These are phyloP conservation scores for Calcarius lapponicus DNA, from an alignment of 2,797 vertebrate genomes.

Conservation along the genomic window DNA sequence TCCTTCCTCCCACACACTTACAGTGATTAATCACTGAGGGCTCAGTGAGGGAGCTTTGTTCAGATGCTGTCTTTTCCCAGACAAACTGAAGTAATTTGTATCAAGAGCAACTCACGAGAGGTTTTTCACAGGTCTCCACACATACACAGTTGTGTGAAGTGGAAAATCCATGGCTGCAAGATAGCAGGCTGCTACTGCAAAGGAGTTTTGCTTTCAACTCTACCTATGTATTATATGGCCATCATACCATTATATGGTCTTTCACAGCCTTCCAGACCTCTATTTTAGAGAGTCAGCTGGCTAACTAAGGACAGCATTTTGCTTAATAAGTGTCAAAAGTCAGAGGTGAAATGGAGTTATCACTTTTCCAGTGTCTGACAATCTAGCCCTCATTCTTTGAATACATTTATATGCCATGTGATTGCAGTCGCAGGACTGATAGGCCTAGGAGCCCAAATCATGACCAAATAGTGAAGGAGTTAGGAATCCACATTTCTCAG, in stretches of 20 bases:
- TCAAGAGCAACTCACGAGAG: neutral
- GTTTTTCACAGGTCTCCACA: neutral
- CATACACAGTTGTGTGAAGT: neutral
- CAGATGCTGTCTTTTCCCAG: neutral
- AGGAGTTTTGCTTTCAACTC: neutral
- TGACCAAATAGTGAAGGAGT: neutral
- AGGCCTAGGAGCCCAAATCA: neutral
- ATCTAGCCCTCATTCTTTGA: constrained; percentile 12
- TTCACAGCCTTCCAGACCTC: neutral
- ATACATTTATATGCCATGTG: neutral
- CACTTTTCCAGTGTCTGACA: constrained; percentile 18
- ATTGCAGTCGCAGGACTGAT: neutral
- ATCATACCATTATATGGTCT: neutral
- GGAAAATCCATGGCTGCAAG: neutral
- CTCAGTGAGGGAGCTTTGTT: neutral
- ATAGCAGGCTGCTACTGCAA: neutral
- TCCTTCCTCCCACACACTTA: neutral
- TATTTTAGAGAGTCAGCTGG: neutral
- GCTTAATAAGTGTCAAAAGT: neutral
- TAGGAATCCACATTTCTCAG: neutral
- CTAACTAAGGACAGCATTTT: neutral
- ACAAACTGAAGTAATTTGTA: neutral
- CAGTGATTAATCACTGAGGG: neutral
- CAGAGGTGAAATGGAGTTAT: neutral
- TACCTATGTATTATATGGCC: neutral